These are phyloP conservation scores for Lycopodina hypogea DNA, from an alignment of 37 sponge, comb jelly and placozoan species.

Conservation along the genomic window DNA sequence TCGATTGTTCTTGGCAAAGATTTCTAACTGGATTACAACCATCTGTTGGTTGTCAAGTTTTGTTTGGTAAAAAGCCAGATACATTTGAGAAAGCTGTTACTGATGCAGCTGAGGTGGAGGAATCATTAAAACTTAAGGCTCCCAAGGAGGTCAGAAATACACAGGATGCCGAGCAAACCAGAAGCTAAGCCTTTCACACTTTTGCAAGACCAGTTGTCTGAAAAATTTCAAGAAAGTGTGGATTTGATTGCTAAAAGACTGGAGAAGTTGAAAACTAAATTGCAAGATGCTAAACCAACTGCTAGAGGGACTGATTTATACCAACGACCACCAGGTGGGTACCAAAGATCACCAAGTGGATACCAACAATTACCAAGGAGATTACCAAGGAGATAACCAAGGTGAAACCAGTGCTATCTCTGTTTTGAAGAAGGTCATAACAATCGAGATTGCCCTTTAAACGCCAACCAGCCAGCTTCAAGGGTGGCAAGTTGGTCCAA, in stretches of 20 bases:
- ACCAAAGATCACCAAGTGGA: no score
- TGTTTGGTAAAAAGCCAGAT: conserved; percentile 13
- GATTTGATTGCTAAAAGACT: conserved; percentile 3
- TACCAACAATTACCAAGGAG: no score
- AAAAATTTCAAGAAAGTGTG: no score
- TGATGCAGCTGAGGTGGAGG: conserved; percentile 25
- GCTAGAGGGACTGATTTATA: no score
- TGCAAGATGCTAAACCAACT: neutral
- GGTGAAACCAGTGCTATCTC: neutral
- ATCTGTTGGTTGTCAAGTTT: neutral
- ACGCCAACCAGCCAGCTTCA: conserved; percentile 3
- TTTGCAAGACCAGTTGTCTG: no score
- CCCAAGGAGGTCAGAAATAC: neutral
- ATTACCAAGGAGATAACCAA: no score
- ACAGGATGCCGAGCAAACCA: neutral
- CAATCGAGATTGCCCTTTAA: conserved; percentile 13
- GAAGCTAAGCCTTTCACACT: no score
- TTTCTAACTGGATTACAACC: conserved; percentile 35
- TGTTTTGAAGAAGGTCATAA: conserved; percentile 1
- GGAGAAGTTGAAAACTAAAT: neutral
- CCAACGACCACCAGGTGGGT: no score
- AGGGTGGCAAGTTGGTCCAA: conserved; percentile 13
- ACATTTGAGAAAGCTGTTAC: conserved; percentile 21
- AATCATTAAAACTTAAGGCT: conserved; percentile 11
- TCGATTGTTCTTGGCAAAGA: conserved; percentile 33